Conservation (phyloP, 2,797 vertebrate genomes). For the Ceryle rudis region DNA sequence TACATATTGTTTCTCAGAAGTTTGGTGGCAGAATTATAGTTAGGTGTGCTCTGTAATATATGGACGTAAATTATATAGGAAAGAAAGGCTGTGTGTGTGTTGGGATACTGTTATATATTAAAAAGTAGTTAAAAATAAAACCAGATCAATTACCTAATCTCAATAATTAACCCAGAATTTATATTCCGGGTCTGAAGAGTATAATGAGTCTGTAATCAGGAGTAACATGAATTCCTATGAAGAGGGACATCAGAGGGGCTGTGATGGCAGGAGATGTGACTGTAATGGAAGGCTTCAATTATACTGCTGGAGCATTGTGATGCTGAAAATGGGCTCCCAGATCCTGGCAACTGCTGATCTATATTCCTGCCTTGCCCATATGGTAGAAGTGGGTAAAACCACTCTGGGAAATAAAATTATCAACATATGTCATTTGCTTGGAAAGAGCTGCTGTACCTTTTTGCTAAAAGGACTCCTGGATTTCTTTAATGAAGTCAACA, state of each 20-base stretch:
- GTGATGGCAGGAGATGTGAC: not conserved
- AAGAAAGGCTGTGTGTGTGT: not conserved
- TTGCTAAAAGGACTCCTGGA: not conserved
- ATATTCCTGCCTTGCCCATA: not conserved
- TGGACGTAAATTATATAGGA: not conserved
- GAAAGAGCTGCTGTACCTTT: not conserved
- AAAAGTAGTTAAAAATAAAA: not conserved
- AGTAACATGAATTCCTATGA: not conserved
- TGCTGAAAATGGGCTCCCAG: not conserved
- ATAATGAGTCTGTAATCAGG: not conserved
- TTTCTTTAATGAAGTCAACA: not conserved
- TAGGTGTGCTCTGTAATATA: not conserved
- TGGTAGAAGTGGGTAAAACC: not conserved
- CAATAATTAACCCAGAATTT: not conserved
- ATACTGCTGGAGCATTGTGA: not conserved
- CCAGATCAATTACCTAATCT: not conserved
- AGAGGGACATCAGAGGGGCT: not conserved
- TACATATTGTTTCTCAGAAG: not conserved
- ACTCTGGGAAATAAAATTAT: not conserved
- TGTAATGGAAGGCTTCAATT: rapidly evolving
- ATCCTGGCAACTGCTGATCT: not conserved
- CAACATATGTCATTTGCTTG: not conserved
- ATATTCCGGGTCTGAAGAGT: not conserved
- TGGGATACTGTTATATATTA: not conserved
- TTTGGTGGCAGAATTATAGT: not conserved